Conservation (phyloP, 2,113 vertebrate genomes). For the Fulmarus glacialis region DNA sequence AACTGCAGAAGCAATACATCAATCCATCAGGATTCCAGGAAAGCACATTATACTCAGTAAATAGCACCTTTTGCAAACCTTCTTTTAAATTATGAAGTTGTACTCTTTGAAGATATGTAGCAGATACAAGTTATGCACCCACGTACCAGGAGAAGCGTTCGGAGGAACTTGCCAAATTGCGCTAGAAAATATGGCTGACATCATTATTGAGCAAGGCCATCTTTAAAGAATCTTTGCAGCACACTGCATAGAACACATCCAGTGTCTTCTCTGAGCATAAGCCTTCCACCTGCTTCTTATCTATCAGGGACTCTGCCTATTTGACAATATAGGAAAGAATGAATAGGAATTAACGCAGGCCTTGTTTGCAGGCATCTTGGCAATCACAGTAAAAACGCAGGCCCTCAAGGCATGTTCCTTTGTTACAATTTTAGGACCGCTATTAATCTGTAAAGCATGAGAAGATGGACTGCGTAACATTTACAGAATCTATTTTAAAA, state of each 20-base stretch:
- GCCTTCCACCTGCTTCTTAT: not conserved
- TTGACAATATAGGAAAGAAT: fast-evolving
- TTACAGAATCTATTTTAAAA: not conserved
- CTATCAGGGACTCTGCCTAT: not conserved
- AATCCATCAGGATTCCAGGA: not conserved
- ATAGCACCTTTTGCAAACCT: not conserved
- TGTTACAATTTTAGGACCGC: not conserved
- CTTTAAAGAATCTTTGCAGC: not conserved
- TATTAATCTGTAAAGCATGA: fast-evolving
- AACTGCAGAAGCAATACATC: not conserved
- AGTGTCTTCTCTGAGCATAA: not conserved
- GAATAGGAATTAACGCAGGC: not conserved
- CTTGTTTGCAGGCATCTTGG: not conserved
- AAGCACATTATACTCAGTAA: not conserved
- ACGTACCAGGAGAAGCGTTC: fast-evolving
- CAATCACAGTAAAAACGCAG: not conserved
- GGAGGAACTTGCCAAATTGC: not conserved
- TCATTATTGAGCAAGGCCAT: not conserved
- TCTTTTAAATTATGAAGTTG: not conserved
- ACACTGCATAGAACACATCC: not conserved
- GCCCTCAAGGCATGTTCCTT: not conserved
- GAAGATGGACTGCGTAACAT: fast-evolving
- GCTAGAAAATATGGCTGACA: not conserved
- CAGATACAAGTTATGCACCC: fast-evolving
- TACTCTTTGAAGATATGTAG: fast-evolving